Conservation (phyloP, 2,113 vertebrate genomes). For the Oryzias woworae region DNA sequence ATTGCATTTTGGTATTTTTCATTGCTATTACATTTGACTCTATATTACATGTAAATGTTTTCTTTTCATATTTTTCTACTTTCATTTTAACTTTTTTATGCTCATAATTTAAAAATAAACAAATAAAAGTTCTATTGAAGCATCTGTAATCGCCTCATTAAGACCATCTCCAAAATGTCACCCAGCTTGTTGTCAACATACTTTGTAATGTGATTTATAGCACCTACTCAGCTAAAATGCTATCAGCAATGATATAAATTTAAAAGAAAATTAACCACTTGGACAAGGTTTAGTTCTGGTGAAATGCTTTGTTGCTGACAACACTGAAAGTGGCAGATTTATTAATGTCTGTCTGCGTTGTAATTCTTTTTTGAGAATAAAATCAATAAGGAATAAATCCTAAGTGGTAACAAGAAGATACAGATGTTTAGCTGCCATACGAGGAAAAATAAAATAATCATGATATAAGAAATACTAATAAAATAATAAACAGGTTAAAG, state of each 20-base stretch:
- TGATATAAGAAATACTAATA: conserved; percentile 40
- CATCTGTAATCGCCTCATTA: too few relatives aligned
- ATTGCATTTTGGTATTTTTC: too few relatives aligned
- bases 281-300: conserved; percentile 49
- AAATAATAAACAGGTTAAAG: conserved; percentile 42
- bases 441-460: conserved; percentile 42
- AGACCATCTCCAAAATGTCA: too few relatives aligned
- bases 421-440: conserved; percentile 49
- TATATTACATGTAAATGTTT: too few relatives aligned
- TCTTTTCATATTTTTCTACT: too few relatives aligned
- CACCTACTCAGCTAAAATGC: conserved; percentile 48
- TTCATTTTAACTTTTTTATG: too few relatives aligned
- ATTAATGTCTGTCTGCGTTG: conserved; percentile 44
- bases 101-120: too few relatives aligned
- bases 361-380: conserved; percentile 32
- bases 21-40: too few relatives aligned
- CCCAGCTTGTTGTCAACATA: conserved; percentile 51
- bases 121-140: too few relatives aligned
- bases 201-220: conserved; percentile 62
- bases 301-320: conserved; percentile 38
- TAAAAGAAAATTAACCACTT: conserved; percentile 53
- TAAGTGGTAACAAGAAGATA: conserved; percentile 35
- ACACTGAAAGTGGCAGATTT: conserved; percentile 44
- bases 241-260: conserved; percentile 61
- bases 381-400: conserved; percentile 47